Evolutionary conservation across 2,113 vertebrate genomes (phyloP).

Genomic region (Saiga tatarica): DNA sequence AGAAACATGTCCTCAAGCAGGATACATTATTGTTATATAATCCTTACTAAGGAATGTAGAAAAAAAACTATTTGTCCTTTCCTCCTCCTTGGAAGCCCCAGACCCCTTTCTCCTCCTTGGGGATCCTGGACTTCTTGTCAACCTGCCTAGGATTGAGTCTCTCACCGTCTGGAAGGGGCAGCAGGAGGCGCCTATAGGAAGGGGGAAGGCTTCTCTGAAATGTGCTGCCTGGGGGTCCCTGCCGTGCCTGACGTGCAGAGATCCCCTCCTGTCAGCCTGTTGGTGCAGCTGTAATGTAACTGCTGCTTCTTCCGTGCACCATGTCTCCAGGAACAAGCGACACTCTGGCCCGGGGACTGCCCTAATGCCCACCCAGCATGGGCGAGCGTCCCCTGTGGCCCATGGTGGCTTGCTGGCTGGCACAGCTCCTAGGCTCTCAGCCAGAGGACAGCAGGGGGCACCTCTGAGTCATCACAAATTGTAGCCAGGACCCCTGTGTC

Average conservation of each 20-base stretch:
- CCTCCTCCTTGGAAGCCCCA: not conserved
- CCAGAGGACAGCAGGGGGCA: not conserved
- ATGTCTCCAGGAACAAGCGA: not conserved
- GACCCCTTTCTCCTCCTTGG: not conserved
- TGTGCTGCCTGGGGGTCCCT: not conserved
- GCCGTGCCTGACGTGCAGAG: rapidly evolving
- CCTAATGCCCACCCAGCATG: rapidly evolving
- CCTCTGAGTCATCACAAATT: not conserved
- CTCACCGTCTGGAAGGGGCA: not conserved
- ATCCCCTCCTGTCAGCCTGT: not conserved
- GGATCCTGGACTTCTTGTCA: not conserved
- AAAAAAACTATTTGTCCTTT: not conserved
- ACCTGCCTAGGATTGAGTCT: not conserved
- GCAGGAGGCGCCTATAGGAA: too few species aligned
- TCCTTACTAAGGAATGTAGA: not conserved
- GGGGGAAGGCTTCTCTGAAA: not conserved
- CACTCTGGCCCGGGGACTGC: rapidly evolving
- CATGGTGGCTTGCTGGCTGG: too few species aligned
- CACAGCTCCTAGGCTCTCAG: not conserved
- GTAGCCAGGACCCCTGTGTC: rapidly evolving
- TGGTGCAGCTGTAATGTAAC: not conserved
- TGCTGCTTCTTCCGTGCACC: too few species aligned
- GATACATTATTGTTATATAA: not conserved
- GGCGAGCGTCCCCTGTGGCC: rapidly evolving
- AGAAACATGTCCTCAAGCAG: not conserved